Conservation (phyloP, 2,113 vertebrate genomes). For the Ginglymostoma cirratum region DNA sequence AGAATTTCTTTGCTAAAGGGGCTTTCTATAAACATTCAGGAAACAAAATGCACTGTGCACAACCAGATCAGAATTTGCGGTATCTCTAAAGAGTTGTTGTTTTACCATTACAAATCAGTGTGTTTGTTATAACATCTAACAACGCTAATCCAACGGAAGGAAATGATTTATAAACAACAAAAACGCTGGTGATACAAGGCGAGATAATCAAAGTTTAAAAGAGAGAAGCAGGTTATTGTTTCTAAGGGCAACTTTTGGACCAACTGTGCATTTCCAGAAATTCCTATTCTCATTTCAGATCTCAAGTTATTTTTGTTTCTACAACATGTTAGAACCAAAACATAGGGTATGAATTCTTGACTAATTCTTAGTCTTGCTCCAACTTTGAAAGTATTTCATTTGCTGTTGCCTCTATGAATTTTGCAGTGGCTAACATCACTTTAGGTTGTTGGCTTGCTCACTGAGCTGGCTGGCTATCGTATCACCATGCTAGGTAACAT, state of each 20-base stretch:
- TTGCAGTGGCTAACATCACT: not conserved
- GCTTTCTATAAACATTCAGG: not conserved
- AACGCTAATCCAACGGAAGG: not conserved
- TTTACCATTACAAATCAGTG: not conserved
- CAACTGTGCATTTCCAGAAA: not conserved
- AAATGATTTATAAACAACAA: not conserved
- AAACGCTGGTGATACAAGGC: not conserved
- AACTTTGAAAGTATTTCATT: not conserved
- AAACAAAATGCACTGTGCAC: not conserved
- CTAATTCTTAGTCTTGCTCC: not conserved
- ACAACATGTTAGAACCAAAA: not conserved
- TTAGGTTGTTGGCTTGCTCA: not conserved
- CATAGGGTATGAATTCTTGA: not conserved
- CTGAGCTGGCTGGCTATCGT: too few species aligned
- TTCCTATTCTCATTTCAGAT: slow-evolving; percentile 11
- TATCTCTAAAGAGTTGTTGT: not conserved
- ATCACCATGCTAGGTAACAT: too few species aligned
- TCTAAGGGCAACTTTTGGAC: not conserved
- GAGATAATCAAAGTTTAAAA: not conserved
- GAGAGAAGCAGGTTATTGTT: not conserved
- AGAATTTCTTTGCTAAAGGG: not conserved
- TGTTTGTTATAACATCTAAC: not conserved
- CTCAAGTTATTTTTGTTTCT: not conserved
- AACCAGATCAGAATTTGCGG: not conserved
- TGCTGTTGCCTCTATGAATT: not conserved